Evolutionary conservation across 2,797 vertebrate genomes (phyloP).

Genomic region (Megaceryle alcyon): DNA sequence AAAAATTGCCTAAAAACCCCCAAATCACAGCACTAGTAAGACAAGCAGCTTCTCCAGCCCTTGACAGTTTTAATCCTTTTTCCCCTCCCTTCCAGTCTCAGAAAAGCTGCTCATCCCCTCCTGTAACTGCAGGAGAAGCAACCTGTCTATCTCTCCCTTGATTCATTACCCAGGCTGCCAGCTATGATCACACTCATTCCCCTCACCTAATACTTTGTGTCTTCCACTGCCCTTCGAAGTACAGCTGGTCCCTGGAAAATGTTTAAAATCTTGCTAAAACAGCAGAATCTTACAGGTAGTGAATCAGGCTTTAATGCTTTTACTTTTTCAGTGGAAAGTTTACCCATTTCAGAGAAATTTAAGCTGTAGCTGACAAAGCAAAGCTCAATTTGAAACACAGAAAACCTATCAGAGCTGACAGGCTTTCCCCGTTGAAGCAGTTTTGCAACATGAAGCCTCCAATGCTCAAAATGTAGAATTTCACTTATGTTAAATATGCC

Average conservation of each 20-base stretch:
- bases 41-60: not conserved
- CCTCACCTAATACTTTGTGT: not conserved
- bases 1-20: not conserved
- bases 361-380: not conserved
- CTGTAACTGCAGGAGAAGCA: not conserved
- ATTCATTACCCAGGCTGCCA: not conserved
- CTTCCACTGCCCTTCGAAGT: not conserved
- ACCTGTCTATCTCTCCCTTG: rapidly evolving
- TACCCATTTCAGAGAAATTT: not conserved
- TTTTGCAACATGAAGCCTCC: not conserved
- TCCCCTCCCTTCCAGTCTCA: not conserved
- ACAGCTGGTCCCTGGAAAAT: not conserved
- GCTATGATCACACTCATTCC: not conserved
- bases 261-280: not conserved
- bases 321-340: not conserved
- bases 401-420: not conserved
- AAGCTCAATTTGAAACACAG: not conserved
- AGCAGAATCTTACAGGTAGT: not conserved
- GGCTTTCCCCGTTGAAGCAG: not conserved
- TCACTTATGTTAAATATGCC: not conserved
- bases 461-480: slow-evolving; percentile 42
- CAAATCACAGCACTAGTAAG: not conserved
- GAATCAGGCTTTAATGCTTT: not conserved
- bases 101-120: not conserved
- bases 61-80: not conserved